phyloP scores from a whole-genome alignment of 2,113 vertebrate genomes.

The Hippotragus niger region DNA sequence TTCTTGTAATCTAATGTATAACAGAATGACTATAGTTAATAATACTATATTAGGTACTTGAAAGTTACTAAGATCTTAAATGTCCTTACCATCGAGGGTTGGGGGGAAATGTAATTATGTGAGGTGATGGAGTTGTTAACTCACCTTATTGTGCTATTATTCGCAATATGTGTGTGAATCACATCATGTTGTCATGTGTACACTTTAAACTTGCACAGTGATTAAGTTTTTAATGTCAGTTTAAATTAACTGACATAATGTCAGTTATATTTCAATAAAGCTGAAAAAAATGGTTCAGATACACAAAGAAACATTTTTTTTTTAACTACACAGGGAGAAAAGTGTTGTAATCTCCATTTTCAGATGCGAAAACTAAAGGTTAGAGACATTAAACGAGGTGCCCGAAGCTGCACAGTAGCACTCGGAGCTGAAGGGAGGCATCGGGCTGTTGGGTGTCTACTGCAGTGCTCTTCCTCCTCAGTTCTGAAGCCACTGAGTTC shows the following conservation, averaged over 20 bases:
- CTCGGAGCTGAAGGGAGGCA: background rate
- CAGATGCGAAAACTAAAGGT: background rate
- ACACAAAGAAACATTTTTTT: background rate
- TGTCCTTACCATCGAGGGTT: background rate
- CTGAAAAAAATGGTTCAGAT: background rate
- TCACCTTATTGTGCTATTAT: background rate
- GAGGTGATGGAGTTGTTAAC: background rate
- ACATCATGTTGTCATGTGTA: background rate
- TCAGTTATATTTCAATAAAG: background rate
- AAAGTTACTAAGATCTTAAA: background rate
- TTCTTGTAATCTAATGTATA: background rate
- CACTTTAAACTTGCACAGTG: background rate
- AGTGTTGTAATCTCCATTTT: background rate
- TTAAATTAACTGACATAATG: background rate
- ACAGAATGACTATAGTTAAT: background rate
- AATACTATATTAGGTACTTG: background rate
- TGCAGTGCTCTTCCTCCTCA: background rate
- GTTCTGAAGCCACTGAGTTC: background rate
- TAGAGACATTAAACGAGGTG: background rate
- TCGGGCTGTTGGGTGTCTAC: background rate
- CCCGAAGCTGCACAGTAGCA: background rate
- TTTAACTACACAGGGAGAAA: background rate
- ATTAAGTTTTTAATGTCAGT: background rate
- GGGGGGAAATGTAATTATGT: background rate
- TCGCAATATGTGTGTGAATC: background rate